Evolutionary conservation across 2,888 invertebrate species (phyloP).

Genomic region (Drosophila crucigera): DNA sequence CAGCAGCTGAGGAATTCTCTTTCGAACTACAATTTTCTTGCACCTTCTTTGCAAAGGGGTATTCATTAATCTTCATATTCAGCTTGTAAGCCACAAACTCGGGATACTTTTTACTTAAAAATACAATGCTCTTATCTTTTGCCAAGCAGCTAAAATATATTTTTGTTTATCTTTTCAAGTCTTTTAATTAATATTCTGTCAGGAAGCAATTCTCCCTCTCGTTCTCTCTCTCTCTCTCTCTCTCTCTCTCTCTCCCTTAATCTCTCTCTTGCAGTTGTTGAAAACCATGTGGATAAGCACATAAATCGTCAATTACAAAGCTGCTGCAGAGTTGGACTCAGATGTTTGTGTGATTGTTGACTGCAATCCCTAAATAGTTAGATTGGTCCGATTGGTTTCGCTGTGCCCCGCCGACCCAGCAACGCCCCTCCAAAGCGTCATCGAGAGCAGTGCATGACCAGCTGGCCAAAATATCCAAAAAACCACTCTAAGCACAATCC

Average conservation of each 20-base stretch:
- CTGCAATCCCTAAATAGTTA: constrained; percentile 35
- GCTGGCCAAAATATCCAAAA: constrained; percentile 44
- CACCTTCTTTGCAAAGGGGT: background rate
- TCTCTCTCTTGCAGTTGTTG: background rate
- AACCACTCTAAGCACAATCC: constrained; percentile 13
- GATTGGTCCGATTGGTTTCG: constrained; percentile 8
- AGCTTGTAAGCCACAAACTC: background rate
- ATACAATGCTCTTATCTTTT: background rate
- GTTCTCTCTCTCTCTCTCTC: no score
- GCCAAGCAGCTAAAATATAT: background rate
- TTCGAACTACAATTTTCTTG: background rate
- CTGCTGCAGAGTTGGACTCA: background rate
- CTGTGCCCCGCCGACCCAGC: background rate
- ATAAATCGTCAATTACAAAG: constrained; percentile 38
- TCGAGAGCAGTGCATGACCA: constrained; percentile 19
- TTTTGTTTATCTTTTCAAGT: background rate
- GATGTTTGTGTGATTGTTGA: constrained; percentile 21
- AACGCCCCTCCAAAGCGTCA: background rate
- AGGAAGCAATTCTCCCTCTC: background rate
- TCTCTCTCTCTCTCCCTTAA: background rate
- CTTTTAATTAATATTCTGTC: background rate
- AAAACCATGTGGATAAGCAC: constrained; percentile 21
- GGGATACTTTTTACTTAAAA: background rate
- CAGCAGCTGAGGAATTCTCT: background rate
- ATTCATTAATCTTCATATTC: background rate